These are phyloP conservation scores for Flexamia atlantica DNA, from an alignment of 2,888 invertebrate genomes.

Conservation along the genomic window DNA sequence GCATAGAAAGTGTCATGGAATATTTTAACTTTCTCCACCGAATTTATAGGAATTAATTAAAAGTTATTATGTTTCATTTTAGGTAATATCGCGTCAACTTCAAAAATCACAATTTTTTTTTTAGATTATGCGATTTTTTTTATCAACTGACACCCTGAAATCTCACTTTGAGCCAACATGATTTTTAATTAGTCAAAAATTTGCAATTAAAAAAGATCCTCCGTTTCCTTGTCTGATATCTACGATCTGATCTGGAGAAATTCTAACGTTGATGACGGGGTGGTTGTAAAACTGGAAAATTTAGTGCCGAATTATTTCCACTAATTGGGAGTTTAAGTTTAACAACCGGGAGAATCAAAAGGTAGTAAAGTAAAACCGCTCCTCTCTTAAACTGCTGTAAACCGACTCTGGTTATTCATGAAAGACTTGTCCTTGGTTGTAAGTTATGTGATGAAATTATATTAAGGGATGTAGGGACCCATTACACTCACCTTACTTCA, in stretches of 20 bases:
- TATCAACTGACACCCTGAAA: too few species aligned
- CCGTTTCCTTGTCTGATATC: constrained; percentile 2
- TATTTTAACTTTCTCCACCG: too few species aligned
- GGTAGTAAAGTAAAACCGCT: constrained; percentile 4
- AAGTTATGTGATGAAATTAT: too few species aligned
- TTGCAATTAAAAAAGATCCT: not conserved
- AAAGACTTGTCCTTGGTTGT: not conserved
- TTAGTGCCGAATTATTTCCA: constrained; percentile 27
- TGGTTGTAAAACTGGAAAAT: constrained; percentile 19
- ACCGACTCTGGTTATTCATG: not conserved
- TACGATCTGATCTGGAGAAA: not conserved
- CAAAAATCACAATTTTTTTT: too few species aligned
- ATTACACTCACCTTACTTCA: too few species aligned
- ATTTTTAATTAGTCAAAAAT: not conserved
- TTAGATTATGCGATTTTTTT: too few species aligned
- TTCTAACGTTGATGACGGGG: not conserved
- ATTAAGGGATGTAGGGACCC: too few species aligned
- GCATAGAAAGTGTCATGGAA: too few species aligned
- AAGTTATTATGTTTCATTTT: too few species aligned
- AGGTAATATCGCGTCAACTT: too few species aligned
- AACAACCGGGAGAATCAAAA: constrained; percentile 9
- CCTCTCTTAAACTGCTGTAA: constrained; percentile 29
- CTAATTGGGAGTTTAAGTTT: constrained; percentile 38
- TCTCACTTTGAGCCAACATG: too few species aligned
- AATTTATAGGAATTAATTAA: too few species aligned